Evolutionary conservation across 2,888 invertebrate genomes (phyloP).

Genomic region (Acanthacorydalis orientalis): DNA sequence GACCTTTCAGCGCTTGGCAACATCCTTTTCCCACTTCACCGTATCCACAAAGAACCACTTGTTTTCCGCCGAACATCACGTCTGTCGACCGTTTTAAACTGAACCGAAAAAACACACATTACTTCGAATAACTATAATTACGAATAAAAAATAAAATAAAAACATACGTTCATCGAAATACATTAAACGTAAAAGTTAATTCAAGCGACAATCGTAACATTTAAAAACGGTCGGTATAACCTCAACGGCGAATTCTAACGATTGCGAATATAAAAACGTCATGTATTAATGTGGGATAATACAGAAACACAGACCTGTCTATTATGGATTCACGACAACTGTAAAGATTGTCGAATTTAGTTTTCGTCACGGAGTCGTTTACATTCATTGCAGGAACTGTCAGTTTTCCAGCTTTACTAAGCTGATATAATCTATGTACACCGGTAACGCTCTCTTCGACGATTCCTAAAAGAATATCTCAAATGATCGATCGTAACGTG

Average conservation of each 20-base stretch:
- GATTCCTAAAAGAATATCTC: constrained; percentile 45
- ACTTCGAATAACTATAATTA: neutral
- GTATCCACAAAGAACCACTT: constrained; percentile 90
- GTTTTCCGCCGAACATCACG: constrained; percentile 95
- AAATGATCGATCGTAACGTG: neutral
- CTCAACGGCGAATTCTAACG: neutral
- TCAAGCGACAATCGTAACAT: too few species aligned
- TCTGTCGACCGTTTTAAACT: constrained; percentile 74
- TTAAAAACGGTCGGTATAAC: too few species aligned
- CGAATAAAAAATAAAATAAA: neutral
- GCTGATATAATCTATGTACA: constrained; percentile 90
- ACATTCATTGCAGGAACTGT: constrained; percentile 97
- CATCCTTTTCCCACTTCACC: constrained; percentile 97
- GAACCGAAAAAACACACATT: constrained; percentile 9
- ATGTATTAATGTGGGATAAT: neutral
- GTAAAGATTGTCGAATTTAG: constrained; percentile 93
- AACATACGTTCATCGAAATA: neutral
- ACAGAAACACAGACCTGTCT: constrained; percentile 39
- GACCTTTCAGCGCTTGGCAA: constrained; percentile 83
- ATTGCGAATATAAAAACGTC: neutral
- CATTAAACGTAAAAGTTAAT: too few species aligned
- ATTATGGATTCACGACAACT: constrained; percentile 86
- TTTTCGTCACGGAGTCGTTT: constrained; percentile 95
- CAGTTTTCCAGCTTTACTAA: constrained; percentile 85
- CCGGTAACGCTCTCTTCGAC: constrained; percentile 97